A percentile compares a stretch with the other conserved stretches of the same genome.
Conservation (phyloP, 2,888 invertebrate genomes). For the Halocaridina rubra region DNA sequence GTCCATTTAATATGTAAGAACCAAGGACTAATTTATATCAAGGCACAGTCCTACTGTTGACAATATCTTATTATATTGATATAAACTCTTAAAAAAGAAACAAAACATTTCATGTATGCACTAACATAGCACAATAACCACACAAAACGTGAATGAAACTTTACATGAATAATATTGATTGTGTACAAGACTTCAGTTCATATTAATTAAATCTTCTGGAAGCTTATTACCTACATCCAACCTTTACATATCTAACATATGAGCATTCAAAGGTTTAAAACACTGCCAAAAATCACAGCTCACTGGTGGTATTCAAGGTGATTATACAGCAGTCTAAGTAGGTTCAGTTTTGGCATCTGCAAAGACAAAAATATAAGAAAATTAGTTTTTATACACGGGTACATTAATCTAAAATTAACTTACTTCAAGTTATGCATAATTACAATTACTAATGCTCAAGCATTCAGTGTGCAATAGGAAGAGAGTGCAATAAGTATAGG, state of each 20-base stretch:
- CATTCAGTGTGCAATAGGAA: too few species aligned
- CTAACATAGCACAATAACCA: too few species aligned
- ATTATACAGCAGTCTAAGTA: conserved; percentile 15
- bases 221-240: too few species aligned
- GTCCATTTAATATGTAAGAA: neutral
- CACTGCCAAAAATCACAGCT: conserved; percentile 42
- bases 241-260: neutral
- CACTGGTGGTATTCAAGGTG: too few species aligned
- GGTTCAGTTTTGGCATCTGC: conserved; percentile 25
- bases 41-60: neutral
- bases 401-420: too few species aligned
- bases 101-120: neutral
- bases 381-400: too few species aligned
- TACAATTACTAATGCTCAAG: too few species aligned
- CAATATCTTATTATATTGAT: neutral
- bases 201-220: too few species aligned
- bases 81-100: neutral
- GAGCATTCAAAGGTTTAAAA: neutral
- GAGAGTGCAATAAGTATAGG: too few species aligned
- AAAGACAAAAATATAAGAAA: neutral
- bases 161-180: too few species aligned
- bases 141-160: too few species aligned
- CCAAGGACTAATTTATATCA: neutral
- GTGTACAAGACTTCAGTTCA: neutral
- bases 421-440: too few species aligned